Evolutionary conservation across 1,140 invertebrate genomes (phyloP).

Genomic region (Hycleus phaleratus): DNA sequence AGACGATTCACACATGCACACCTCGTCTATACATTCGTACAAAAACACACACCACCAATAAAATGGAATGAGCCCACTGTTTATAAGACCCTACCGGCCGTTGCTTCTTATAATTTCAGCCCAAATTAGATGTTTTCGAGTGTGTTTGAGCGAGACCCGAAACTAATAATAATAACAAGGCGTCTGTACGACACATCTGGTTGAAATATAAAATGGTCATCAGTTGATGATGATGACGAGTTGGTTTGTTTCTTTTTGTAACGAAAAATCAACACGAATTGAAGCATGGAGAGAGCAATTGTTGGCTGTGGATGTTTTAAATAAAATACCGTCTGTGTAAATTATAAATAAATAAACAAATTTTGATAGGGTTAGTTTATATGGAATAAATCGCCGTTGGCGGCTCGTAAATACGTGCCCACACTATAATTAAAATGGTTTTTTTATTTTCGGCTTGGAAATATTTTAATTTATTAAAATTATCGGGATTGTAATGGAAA

Average conservation of each 20-base stretch:
- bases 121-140: conserved; percentile 21
- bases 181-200: conserved; percentile 24
- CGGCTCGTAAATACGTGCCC: conserved; percentile 8
- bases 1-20: conserved; percentile 1
- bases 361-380: no score
- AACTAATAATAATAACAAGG: conserved; percentile 18
- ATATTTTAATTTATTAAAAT: conserved; percentile 10
- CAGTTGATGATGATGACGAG: neutral
- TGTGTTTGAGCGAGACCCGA: neutral
- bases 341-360: no score
- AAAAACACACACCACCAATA: neutral
- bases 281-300: no score
- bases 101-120: conserved; percentile 17
- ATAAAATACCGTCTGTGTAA: no score
- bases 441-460: neutral
- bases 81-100: conserved; percentile 6
- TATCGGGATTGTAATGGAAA: conserved; percentile 4
- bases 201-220: conserved; percentile 21
- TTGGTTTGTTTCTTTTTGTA: no score
- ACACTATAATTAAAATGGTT: conserved; percentile 11
- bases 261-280: no score
- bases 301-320: no score
- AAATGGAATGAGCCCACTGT: conserved; percentile 11
- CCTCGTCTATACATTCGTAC: no score
- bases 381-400: neutral